These are phyloP conservation scores for Spodoptera littoralis DNA, from an alignment of 2,888 invertebrate genomes.

Conservation along the genomic window DNA sequence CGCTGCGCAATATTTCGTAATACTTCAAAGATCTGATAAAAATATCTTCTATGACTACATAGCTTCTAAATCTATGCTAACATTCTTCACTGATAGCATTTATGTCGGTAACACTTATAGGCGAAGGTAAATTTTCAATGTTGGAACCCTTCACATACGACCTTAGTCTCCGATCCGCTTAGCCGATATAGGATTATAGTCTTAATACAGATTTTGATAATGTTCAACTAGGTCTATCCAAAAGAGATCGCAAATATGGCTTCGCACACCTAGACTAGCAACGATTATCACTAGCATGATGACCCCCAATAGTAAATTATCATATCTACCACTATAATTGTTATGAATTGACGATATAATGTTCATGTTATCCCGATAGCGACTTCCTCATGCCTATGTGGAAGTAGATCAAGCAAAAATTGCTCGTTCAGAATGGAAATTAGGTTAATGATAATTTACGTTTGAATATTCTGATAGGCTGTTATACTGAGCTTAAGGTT, in stretches of 20 bases:
- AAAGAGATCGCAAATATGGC: conserved; percentile 28
- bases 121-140: conserved; percentile 8
- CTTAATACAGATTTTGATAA: conserved; percentile 28
- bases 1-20: too few species aligned
- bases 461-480: conserved; percentile 38
- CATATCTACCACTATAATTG: conserved; percentile 29
- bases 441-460: conserved; percentile 47
- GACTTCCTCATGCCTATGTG: conserved; percentile 35
- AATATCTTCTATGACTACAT: too few species aligned
- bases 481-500: conserved; percentile 25
- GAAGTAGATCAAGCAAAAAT: conserved; percentile 50
- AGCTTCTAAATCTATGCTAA: background rate
- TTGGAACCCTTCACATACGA: conserved; percentile 10
- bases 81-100: background rate
- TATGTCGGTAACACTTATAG: conserved; percentile 1
- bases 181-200: conserved; percentile 23
- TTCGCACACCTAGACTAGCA: conserved; percentile 19
- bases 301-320: conserved; percentile 14
- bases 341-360: conserved; percentile 27
- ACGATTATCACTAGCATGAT: conserved; percentile 16
- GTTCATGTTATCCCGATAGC: conserved; percentile 20
- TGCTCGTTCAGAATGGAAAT: conserved; percentile 40
- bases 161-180: conserved; percentile 12
- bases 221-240: conserved; percentile 11
- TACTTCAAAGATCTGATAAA: too few species aligned